Evolutionary conservation across 2,113 vertebrate species (phyloP).

Genomic region (Antigone vipio): DNA sequence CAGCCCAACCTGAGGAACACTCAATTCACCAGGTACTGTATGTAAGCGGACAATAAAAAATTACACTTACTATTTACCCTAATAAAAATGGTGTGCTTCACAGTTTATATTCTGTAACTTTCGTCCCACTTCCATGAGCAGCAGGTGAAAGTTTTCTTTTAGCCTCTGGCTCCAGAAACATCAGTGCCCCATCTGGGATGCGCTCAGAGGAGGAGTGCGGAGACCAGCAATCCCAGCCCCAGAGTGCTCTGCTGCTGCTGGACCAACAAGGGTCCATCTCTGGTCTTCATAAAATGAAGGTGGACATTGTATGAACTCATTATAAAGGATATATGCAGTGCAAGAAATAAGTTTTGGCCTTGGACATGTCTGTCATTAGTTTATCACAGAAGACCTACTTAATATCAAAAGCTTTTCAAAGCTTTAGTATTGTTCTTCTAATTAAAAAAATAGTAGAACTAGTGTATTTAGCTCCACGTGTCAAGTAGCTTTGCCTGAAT

Average conservation of each 20-base stretch:
- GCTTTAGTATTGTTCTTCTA: not conserved
- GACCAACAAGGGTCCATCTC: not conserved
- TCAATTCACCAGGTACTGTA: not conserved
- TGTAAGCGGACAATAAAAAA: not conserved
- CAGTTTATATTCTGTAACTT: not conserved
- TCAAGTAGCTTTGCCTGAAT: accelerated
- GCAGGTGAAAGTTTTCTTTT: not conserved
- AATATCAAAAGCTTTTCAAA: not conserved
- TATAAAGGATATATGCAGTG: accelerated
- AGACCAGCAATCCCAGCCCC: not conserved
- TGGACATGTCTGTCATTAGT: not conserved
- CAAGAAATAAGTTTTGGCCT: not conserved
- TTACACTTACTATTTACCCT: not conserved
- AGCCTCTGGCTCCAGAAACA: not conserved
- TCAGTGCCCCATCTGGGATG: not conserved
- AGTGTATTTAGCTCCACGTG: not conserved
- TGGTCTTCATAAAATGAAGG: accelerated
- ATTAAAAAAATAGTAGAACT: not conserved
- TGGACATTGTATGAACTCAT: accelerated
- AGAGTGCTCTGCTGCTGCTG: no score
- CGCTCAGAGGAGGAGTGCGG: accelerated
- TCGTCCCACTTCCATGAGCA: no score
- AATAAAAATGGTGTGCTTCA: not conserved
- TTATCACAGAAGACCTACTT: not conserved
- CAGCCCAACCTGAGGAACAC: not conserved